These are phyloP conservation scores for Drosophila subquinaria DNA, from an alignment of 2,888 invertebrate species.

Conservation along the genomic window DNA sequence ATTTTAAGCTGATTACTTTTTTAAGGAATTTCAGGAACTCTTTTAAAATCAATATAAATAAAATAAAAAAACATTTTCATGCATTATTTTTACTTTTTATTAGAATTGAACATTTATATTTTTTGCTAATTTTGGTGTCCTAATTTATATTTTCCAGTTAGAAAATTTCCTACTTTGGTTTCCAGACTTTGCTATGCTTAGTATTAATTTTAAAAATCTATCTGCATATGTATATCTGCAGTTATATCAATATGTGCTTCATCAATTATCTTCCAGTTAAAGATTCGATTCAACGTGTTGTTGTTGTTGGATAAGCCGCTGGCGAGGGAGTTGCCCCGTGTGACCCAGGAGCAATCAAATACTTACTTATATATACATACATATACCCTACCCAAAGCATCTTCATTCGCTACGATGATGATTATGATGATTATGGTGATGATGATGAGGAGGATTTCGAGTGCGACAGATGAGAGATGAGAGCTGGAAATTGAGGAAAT, in stretches of 20 bases:
- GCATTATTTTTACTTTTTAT: no score
- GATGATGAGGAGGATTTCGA: conserved; percentile 40
- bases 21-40: no score
- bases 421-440: conserved; percentile 26
- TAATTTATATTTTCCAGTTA: no score
- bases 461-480: conserved; percentile 71
- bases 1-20: no score
- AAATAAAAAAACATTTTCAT: no score
- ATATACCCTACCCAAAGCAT: conserved; percentile 4
- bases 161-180: no score
- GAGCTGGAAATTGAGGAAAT: conserved; percentile 75
- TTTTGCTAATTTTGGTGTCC: no score
- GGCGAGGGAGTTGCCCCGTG: not conserved
- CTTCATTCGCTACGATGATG: conserved; percentile 30
- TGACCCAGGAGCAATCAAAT: conserved; percentile 34
- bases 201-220: not conserved
- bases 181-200: no score
- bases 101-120: no score
- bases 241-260: not conserved
- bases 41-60: no score
- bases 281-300: not conserved
- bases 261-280: conserved; percentile 2
- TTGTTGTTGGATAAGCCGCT: not conserved
- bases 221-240: not conserved
- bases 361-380: not conserved